These are phyloP conservation scores for Lontra canadensis DNA, from an alignment of 2,113 vertebrate species.

Conservation along the genomic window DNA sequence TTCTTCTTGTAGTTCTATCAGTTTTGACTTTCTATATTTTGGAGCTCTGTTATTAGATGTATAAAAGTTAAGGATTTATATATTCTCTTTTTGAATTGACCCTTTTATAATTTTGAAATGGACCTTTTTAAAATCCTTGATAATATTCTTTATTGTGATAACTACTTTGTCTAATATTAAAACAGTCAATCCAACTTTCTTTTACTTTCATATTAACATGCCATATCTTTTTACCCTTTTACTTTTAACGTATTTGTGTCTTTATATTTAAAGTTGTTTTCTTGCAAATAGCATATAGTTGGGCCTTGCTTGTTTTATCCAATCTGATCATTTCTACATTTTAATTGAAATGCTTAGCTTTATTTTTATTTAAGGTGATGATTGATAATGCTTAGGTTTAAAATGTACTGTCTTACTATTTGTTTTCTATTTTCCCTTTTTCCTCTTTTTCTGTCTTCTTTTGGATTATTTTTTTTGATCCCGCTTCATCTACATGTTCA, in stretches of 20 bases:
- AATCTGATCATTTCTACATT: background rate
- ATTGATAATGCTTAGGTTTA: background rate
- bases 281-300: background rate
- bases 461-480: background rate
- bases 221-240: background rate
- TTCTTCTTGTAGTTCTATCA: background rate
- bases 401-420: background rate
- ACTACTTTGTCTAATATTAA: slow-evolving; percentile 5
- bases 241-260: background rate
- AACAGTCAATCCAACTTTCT: background rate
- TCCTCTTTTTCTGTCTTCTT: background rate
- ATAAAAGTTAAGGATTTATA: background rate
- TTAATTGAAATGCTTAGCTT: background rate
- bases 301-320: background rate
- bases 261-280: slow-evolving; percentile 8
- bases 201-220: background rate
- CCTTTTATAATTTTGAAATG: background rate
- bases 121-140: background rate
- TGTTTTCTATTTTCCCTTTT: background rate
- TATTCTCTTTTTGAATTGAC: background rate
- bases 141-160: background rate
- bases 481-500: background rate
- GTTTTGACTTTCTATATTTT: background rate
- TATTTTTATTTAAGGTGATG: background rate
- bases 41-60: background rate